phyloP scores from a whole-genome alignment of 2,888 invertebrate species.

The Furcula furcula region DNA sequence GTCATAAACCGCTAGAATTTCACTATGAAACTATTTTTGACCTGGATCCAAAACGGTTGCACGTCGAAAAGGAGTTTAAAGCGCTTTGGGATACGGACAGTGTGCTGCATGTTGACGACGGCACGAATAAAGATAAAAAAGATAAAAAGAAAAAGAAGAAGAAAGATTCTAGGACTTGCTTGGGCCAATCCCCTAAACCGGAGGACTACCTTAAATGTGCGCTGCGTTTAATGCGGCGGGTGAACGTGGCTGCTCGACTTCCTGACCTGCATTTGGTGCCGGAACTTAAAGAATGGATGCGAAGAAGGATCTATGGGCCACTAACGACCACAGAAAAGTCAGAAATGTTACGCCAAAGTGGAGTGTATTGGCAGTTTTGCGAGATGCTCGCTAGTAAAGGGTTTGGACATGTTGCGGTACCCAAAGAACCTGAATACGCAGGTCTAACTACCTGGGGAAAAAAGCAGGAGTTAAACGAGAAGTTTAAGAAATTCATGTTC shows the following conservation, averaged over 20 bases:
- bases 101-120: constrained; percentile 44
- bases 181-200: constrained; percentile 51
- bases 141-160: constrained; percentile 44
- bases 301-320: constrained; percentile 56
- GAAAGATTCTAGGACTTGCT: constrained; percentile 44
- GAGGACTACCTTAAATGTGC: constrained; percentile 65
- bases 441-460: constrained; percentile 52
- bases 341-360: constrained; percentile 42
- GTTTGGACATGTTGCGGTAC: constrained; percentile 47
- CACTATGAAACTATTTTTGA: constrained; percentile 66
- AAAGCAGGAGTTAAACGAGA: constrained; percentile 50
- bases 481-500: constrained; percentile 44
- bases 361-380: constrained; percentile 49
- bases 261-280: constrained; percentile 64
- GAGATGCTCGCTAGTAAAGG: constrained; percentile 37
- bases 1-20: constrained; percentile 40
- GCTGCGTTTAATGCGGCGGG: constrained; percentile 45
- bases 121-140: constrained; percentile 35
- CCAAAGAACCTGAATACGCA: constrained; percentile 36
- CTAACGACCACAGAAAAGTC: constrained; percentile 33
- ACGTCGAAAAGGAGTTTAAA: constrained; percentile 58
- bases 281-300: constrained; percentile 71
- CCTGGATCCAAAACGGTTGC: constrained; percentile 47
- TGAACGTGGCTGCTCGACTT: constrained; percentile 60
- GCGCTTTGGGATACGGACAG: constrained; percentile 66